These are phyloP conservation scores for Esox masquinongy DNA, from an alignment of 2,797 vertebrate genomes.

Conservation along the genomic window DNA sequence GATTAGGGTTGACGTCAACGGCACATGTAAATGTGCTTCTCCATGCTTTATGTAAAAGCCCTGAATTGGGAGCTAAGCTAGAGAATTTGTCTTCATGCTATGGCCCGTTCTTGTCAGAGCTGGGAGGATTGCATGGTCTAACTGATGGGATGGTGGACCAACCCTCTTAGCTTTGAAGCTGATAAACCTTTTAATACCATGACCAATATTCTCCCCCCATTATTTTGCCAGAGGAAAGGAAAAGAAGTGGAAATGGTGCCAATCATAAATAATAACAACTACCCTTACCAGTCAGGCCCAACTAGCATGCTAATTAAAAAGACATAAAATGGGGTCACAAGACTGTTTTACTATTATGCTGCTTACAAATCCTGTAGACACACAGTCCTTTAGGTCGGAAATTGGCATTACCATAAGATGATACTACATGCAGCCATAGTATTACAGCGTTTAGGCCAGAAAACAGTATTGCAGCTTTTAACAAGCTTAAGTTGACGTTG, in stretches of 20 bases:
- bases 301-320: constrained; percentile 15
- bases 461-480: constrained; percentile 25
- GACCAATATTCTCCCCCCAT: constrained; percentile 68
- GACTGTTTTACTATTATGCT: constrained; percentile 6
- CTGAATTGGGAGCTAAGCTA: constrained; percentile 66
- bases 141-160: constrained; percentile 63
- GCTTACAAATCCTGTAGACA: not conserved
- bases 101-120: constrained; percentile 61
- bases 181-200: constrained; percentile 79
- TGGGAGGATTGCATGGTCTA: constrained; percentile 68
- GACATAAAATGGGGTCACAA: constrained; percentile 1
- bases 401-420: not conserved
- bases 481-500: constrained; percentile 2
- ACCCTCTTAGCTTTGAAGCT: constrained; percentile 74
- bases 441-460: not conserved
- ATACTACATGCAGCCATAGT: not conserved
- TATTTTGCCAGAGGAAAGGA: constrained; percentile 61
- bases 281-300: constrained; percentile 32
- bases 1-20: constrained; percentile 69
- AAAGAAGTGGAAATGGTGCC: constrained; percentile 61
- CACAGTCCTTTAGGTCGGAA: not conserved
- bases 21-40: constrained; percentile 68
- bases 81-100: constrained; percentile 65
- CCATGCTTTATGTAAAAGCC: constrained; percentile 60
- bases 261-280: constrained; percentile 53